Evolutionary conservation across 2,888 invertebrate species (phyloP), one percentile per base, ranked within the genome.

Genomic region (Embidobia sp.): DNA sequence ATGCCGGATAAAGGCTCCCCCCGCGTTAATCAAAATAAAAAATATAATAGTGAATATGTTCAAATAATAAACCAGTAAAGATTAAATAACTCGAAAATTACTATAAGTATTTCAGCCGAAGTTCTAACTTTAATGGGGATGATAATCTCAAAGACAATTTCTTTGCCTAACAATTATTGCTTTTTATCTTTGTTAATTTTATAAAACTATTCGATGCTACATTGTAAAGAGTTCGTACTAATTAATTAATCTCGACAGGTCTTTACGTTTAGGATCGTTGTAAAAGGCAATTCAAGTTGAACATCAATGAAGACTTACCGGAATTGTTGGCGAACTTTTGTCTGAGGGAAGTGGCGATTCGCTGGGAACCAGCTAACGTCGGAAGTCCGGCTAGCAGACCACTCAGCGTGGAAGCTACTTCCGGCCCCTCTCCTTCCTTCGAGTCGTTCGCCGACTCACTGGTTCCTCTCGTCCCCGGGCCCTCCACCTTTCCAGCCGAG

Each of bases 401-500:
- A 80, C 87, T 89, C 86, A 89, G 83, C 49, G 86, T 89, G 49
- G 89, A 83, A 74, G 85, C 83, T 74, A 87, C 84, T 85, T 88
- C 87, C 78, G 85, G 80, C 79, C 70, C 82, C 66, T 80, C 84
- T 83, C 85, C 85, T 78, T 82, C 82, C 84, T 85, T 85, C 82
- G 89, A 87, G 86, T 85, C 89, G 83, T 84, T 87, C 81, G 80
- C 85, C 87, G 89, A 88, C 89, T 89, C 89, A 83, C 83, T 86
- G 81, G 83, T 83, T 83, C 83, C 86, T 85, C 80, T 83, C 78
- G 84, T 85, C 86, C 85, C 87, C 85, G 86, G 89, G 88, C 89
- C 89, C 89, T 89, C 89, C 89, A 88, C 88, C 86, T 88, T 89
- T 89, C 85, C 85, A 85, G 86, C 82, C 85, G 85, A 87, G 83